Base-by-base conservation (phyloP, 2,888 invertebrate genomes). In the Argyresthia albistria region DNA sequence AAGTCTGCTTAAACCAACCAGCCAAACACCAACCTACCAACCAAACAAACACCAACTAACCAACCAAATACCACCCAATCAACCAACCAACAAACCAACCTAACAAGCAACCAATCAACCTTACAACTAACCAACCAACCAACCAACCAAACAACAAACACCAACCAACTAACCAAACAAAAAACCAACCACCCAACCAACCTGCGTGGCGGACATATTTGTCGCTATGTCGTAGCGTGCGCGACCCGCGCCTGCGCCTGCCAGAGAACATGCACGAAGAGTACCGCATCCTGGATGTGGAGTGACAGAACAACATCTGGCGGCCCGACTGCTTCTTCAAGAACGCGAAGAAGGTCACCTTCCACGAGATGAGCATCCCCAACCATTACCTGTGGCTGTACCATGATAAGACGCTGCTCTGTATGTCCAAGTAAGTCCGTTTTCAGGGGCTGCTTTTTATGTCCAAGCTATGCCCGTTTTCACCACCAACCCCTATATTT, bases 261-360 rank as follows among this genome's bases (percentile, higher is more conserved):
- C 96, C 96, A n/a, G 96, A 96, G 80, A 95, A 96, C 73, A 96
- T 96, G 96, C 95, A 95, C 68, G 95, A 96, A 67, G 95, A 96
- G 67, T 96, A 96, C 79, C 89, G 96, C 59, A 96, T 96, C 67
- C 87, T 96, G 52, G 96, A 96, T 68, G 95, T 96, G 35, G 95
- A 95, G 63, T 96, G 96, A 96, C 83, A 96, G 64, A 95, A 95
- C 80, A 86, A 92, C 73, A 96, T 97, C 71, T 97, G 97, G 97
- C 89, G 96, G 54, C 97, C 97, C 0, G 97, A 97, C 80, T 95
- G 96, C 74, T 97, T 97, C 83, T 96, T 97, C 79, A 96, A 96
- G 81, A 97, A 96, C 73, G 96, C 96, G 14, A 97, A 97, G 80
- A 95, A 95, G 70, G 96, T 91, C n/a, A 96, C 96, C 12, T 96